A percentile compares a stretch with the other conserved stretches of the same genome.
These are phyloP conservation scores for Megathymus violae DNA, from an alignment of 1,140 invertebrate genomes.

Conservation along the genomic window DNA sequence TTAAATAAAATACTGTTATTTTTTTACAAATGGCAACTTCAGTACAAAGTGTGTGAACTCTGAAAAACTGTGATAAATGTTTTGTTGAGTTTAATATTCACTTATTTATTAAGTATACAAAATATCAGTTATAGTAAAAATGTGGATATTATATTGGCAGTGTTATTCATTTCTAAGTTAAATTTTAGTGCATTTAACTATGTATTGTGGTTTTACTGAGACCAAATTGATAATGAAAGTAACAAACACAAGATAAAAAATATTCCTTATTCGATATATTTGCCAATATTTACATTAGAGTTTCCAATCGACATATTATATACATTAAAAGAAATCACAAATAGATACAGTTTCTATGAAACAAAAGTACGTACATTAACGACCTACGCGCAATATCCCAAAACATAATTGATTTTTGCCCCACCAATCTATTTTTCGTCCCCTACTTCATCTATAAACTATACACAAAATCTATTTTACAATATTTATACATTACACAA, in stretches of 20 bases:
- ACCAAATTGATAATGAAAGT: conserved; percentile 13
- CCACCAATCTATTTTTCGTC: conserved; percentile 14
- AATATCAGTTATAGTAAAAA: conserved; percentile 19
- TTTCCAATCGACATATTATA: conserved; percentile 3
- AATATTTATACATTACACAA: conserved; percentile 33
- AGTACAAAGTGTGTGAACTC: neutral
- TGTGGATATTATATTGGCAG: conserved; percentile 8
- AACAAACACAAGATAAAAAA: conserved; percentile 2
- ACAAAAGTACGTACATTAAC: too few species aligned
- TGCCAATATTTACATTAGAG: conserved; percentile 30
- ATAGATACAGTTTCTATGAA: conserved; percentile 14
- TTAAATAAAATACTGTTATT: neutral
- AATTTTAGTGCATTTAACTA: conserved; percentile 22
- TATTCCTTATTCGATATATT: conserved; percentile 13
- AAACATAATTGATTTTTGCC: conserved; percentile 32
- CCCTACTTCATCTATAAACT: conserved; percentile 38
- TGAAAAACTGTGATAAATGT: too few species aligned
- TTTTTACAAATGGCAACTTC: conserved; percentile 8
- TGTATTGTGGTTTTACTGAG: conserved; percentile 3
- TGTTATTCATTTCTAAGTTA: conserved; percentile 7
- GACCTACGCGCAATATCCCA: conserved; percentile 34
- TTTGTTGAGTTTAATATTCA: neutral
- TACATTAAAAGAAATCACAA: conserved; percentile 24
- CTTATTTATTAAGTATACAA: conserved; percentile 10
- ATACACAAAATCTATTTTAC: conserved; percentile 38